Percentiles rank a stretch among this genome's conserved stretches.
Evolutionary conservation across 2,113 vertebrate species (phyloP).

Genomic region (Oreochromis niloticus): DNA sequence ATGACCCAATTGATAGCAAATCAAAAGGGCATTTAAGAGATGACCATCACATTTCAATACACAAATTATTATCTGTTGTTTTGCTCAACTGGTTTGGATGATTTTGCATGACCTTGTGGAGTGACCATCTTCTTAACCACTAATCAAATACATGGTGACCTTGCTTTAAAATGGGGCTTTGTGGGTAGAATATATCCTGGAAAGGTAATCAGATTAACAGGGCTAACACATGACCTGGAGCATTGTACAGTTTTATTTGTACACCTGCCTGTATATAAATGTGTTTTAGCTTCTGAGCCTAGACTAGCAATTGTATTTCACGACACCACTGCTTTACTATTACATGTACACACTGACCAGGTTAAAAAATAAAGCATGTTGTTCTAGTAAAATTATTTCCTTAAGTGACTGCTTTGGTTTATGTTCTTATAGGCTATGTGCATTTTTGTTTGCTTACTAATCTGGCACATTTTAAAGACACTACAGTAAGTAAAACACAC

Average conservation of each 20-base stretch:
- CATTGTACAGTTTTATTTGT: background rate
- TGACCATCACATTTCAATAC: background rate
- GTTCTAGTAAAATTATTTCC: background rate
- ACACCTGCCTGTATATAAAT: background rate
- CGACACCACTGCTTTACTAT: background rate
- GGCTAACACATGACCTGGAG: background rate
- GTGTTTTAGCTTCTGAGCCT: background rate
- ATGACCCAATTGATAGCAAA: background rate
- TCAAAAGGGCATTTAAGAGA: background rate
- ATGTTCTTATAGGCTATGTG: background rate
- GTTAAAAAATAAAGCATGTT: too few relatives aligned
- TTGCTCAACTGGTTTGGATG: background rate
- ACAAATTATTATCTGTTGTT: background rate
- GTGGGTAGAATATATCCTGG: background rate
- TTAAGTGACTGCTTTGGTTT: background rate
- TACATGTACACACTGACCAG: background rate
- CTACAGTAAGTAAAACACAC: background rate
- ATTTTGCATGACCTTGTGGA: conserved; percentile 5
- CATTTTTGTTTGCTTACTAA: background rate
- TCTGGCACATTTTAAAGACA: background rate
- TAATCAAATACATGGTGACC: background rate
- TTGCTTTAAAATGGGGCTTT: background rate
- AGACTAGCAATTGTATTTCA: background rate
- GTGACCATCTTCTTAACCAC: background rate
- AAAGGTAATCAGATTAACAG: background rate